Evolutionary conservation across 92 coral and sea anemone genomes (phyloP).

Genomic region (Virgularia gustaviana): DNA sequence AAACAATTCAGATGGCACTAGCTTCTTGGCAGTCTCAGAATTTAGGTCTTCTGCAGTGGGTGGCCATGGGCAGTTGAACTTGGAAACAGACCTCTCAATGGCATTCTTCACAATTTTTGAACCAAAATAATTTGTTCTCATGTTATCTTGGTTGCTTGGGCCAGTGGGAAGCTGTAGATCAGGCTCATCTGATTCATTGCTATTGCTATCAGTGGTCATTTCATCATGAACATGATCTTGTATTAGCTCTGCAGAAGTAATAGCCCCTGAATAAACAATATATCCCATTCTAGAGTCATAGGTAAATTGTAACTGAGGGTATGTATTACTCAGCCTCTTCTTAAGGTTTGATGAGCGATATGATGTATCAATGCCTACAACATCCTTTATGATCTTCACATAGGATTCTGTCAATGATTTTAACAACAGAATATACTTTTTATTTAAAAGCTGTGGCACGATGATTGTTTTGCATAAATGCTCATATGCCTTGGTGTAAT

Average conservation of each 20-base stretch:
- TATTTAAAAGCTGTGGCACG: background rate
- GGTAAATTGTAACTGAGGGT: background rate
- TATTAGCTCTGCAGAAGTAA: too few species aligned
- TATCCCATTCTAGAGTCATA: background rate
- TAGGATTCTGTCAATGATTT: too few species aligned
- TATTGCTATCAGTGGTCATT: background rate
- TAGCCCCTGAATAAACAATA: too few species aligned
- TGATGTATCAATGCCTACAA: too few species aligned
- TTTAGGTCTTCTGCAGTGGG: background rate
- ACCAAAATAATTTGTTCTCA: background rate
- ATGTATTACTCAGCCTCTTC: background rate
- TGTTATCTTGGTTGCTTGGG: background rate
- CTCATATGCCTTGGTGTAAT: background rate
- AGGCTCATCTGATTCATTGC: background rate
- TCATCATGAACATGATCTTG: too few species aligned
- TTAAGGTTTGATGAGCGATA: background rate
- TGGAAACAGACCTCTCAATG: background rate
- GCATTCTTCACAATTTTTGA: conserved; percentile 1
- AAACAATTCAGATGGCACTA: background rate
- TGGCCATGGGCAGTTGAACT: background rate
- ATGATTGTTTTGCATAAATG: background rate
- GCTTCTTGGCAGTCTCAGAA: background rate
- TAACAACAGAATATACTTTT: background rate
- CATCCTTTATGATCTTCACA: too few species aligned
- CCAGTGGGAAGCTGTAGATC: background rate